Conservation (phyloP, 2,113 vertebrate genomes). For the Chionodraco myersi region DNA sequence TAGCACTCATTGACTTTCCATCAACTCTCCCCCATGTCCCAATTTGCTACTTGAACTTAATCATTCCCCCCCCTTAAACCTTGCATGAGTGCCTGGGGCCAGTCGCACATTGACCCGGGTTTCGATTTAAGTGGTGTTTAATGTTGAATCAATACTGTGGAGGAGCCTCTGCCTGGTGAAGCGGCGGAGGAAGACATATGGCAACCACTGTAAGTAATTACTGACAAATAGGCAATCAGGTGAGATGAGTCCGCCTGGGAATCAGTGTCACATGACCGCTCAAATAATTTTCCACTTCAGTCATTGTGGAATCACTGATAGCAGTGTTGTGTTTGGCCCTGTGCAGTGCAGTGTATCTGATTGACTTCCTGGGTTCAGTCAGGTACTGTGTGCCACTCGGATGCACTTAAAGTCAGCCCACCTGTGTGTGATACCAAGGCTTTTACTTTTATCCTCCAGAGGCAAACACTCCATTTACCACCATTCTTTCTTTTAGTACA, state of each 20-base stretch:
- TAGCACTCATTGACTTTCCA: conserved; percentile 61
- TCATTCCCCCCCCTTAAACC: conserved; percentile 33
- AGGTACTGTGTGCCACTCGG: conserved; percentile 32
- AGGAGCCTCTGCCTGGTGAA: conserved; percentile 51
- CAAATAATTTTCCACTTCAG: conserved; percentile 17
- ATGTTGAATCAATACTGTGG: conserved; percentile 69
- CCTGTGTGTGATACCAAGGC: conserved; percentile 58
- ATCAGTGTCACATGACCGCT: conserved; percentile 7
- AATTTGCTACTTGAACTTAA: conserved; percentile 63
- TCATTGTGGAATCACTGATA: neutral
- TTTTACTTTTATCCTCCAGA: conserved; percentile 66
- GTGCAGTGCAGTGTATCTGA: conserved; percentile 3
- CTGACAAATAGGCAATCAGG: conserved; percentile 34
- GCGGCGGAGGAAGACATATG: conserved; percentile 16
- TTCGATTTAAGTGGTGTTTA: conserved; percentile 63
- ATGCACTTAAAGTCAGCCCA: conserved; percentile 62
- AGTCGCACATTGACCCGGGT: neutral
- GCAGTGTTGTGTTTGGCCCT: neutral
- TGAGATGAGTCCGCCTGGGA: conserved; percentile 24
- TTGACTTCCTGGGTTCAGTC: conserved; percentile 7
- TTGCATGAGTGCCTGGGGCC: conserved; percentile 22
- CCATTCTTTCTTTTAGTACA: conserved; percentile 27
- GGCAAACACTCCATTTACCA: conserved; percentile 62
- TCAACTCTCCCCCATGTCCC: conserved; percentile 46
- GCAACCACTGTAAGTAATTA: conserved; percentile 24